A percentile compares a stretch with the other conserved stretches of the same genome.
Evolutionary conservation across 2,888 invertebrate genomes (phyloP).

Genomic region (Plebejus argus): DNA sequence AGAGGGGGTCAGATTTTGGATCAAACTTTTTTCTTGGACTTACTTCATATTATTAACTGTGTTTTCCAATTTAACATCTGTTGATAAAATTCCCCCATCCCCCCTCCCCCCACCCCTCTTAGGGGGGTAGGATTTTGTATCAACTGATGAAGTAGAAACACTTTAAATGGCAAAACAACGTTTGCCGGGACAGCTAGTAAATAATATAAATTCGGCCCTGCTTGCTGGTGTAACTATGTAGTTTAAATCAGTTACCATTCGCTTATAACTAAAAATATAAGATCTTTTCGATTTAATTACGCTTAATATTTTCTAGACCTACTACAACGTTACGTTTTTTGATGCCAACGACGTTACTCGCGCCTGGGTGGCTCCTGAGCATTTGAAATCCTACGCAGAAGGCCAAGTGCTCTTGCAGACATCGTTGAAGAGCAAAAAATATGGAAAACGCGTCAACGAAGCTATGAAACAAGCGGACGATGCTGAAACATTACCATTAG

Average conservation of each 20-base stretch:
- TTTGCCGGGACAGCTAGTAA: too few species aligned
- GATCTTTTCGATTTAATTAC: background rate
- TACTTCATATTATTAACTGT: too few species aligned
- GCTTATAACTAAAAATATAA: too few species aligned
- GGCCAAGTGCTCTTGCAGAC: slow-evolving; percentile 49
- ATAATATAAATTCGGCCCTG: background rate
- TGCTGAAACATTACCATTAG: slow-evolving; percentile 57
- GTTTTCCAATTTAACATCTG: too few species aligned
- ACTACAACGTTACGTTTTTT: slow-evolving; percentile 80
- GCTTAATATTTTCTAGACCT: slow-evolving; percentile 62
- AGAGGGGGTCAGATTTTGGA: too few species aligned
- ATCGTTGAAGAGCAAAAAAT: slow-evolving; percentile 48
- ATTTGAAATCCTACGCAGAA: slow-evolving; percentile 60
- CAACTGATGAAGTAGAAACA: too few species aligned
- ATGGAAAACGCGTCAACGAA: slow-evolving; percentile 55
- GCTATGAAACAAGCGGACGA: slow-evolving; percentile 66
- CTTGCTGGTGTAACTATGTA: background rate
- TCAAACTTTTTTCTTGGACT: too few species aligned
- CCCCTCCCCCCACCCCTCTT: too few species aligned
- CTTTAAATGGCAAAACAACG: too few species aligned
- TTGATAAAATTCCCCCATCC: too few species aligned
- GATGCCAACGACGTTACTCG: slow-evolving; percentile 63
- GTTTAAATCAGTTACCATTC: too few species aligned
- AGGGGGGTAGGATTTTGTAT: too few species aligned
- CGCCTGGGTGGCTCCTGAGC: slow-evolving; percentile 68